Evolutionary conservation across 2,888 invertebrate genomes (phyloP).

Genomic region (Axea sp.): DNA sequence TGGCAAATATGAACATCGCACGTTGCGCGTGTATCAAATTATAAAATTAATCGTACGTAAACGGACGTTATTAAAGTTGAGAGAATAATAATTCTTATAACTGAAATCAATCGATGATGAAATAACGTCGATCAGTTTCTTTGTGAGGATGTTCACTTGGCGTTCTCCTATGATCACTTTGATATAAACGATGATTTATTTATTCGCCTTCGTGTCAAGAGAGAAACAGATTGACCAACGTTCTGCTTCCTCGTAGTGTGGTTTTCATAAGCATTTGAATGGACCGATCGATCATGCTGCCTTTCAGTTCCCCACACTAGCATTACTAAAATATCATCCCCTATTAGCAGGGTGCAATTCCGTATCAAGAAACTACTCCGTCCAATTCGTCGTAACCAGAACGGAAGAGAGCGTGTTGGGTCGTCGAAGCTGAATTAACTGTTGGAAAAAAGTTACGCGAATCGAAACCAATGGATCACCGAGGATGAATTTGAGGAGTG

Average conservation of each 20-base stretch:
- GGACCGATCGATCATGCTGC: conserved; percentile 77
- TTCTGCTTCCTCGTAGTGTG: conserved; percentile 64
- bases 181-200: conserved; percentile 72
- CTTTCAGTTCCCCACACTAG: conserved; percentile 70
- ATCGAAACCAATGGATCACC: conserved; percentile 47
- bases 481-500: conserved; percentile 48
- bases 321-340: conserved; percentile 75
- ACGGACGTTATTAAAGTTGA: conserved; percentile 24
- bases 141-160: neutral
- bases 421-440: conserved; percentile 40
- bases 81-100: neutral
- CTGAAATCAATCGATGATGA: neutral
- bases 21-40: no score
- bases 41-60: conserved; percentile 37
- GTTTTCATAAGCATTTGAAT: conserved; percentile 78
- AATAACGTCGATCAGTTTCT: conserved; percentile 2
- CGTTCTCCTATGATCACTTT: conserved; percentile 19
- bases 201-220: conserved; percentile 74
- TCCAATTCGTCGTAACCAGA: conserved; percentile 10
- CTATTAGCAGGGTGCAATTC: conserved; percentile 75
- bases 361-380: conserved; percentile 48
- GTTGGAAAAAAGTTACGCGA: conserved; percentile 51
- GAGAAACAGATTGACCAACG: conserved; percentile 74
- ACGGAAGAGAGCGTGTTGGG: conserved; percentile 31
- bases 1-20: conserved; percentile 58